Conservation (phyloP, 2,797 vertebrate genomes). For the Danionella dracula region DNA sequence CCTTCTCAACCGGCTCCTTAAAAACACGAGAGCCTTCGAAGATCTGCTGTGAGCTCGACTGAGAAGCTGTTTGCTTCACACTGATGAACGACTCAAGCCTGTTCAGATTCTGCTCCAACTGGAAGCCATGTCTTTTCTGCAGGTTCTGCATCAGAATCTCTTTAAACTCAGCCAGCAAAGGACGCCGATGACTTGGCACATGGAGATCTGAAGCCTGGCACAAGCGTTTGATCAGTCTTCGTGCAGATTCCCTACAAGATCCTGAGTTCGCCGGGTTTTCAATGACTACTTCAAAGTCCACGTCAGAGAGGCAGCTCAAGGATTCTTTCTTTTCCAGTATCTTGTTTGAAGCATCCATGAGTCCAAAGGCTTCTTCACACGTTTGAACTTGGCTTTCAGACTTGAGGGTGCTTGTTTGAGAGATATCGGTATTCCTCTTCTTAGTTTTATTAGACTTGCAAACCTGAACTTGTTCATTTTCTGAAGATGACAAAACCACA, state of each 20-base stretch:
- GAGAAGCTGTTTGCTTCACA: not conserved
- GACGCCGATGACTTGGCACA: constrained; percentile 26
- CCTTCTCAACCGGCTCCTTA: not conserved
- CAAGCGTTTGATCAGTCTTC: constrained; percentile 50
- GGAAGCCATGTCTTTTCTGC: constrained; percentile 55
- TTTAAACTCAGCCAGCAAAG: constrained; percentile 58
- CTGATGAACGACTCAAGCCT: constrained; percentile 30
- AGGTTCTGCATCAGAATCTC: constrained; percentile 56
- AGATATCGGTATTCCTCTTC: not conserved
- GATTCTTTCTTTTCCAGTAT: not conserved
- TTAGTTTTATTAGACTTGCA: constrained; percentile 3
- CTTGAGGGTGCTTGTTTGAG: not conserved
- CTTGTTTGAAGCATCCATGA: not conserved
- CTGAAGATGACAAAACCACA: constrained; percentile 37
- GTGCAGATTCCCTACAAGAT: constrained; percentile 24
- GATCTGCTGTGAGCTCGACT: constrained; percentile 16
- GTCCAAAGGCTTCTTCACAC: not conserved
- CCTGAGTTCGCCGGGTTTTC: not conserved
- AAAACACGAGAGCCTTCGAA: not conserved
- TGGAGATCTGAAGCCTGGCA: constrained; percentile 50
- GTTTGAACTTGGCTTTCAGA: not conserved
- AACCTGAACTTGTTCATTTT: constrained; percentile 39
- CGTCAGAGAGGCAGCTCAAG: not conserved
- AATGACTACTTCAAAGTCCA: not conserved
- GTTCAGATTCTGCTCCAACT: constrained; percentile 56